A percentile compares a stretch with the other conserved stretches of the same genome.
Evolutionary conservation across 2,888 invertebrate genomes (phyloP).

Genomic region (Congeria kusceri): DNA sequence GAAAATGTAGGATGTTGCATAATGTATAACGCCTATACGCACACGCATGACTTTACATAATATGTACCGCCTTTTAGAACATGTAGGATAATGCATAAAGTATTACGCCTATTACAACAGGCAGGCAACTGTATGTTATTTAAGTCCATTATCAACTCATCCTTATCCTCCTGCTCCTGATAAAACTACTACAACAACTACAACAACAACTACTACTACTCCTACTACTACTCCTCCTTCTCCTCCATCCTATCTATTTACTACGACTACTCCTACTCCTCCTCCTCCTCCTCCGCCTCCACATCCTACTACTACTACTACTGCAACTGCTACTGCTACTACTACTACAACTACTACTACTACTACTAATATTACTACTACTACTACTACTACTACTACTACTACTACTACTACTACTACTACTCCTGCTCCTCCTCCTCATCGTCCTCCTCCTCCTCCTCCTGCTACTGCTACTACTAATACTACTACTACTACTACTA

Average conservation of each 20-base stretch:
- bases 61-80: too few species aligned
- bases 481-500: not conserved
- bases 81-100: too few species aligned
- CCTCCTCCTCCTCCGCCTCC: not conserved
- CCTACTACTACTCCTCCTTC: not conserved
- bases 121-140: too few species aligned
- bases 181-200: not conserved
- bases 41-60: too few species aligned
- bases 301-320: not conserved
- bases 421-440: not conserved
- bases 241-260: too few species aligned
- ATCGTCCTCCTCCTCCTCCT: not conserved
- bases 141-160: too few species aligned
- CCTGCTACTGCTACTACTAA: not conserved
- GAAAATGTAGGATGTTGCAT: too few species aligned
- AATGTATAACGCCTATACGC: too few species aligned
- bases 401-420: slow-evolving; percentile 4
- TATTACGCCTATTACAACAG: too few species aligned
- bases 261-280: not conserved
- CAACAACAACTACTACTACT: not conserved
- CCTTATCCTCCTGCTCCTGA: too few species aligned
- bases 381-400: slow-evolving; percentile 8
- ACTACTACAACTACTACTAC: slow-evolving; percentile 8
- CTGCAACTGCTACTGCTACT: slow-evolving; percentile 2
- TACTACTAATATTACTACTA: slow-evolving; percentile 5